Evolutionary conservation across 2,113 vertebrate species (phyloP), one percentile per base, ranked within the genome.

Genomic region (Dascyllus trimaculatus): DNA sequence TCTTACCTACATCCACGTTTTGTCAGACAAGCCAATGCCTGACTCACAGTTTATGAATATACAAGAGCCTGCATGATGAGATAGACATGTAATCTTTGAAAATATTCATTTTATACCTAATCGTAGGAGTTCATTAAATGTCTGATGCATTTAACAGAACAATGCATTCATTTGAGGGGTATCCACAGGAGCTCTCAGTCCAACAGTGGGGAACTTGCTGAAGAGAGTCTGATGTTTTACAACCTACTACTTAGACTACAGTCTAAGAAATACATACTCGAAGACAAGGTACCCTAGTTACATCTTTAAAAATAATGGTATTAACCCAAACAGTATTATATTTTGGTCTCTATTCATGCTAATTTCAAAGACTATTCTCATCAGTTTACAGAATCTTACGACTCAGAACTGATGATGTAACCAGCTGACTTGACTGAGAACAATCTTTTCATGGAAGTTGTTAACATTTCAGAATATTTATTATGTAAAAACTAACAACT

Each of bases 41-140:
- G 43, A 61, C 32, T 70, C 56, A 70, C 26, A 38, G 18, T 61
- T 66, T 29, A 65, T 76, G 25, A 66, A 60, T 76, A 65, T 22
- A 65, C 14, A 71, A 67, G 7, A 26, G 21, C 5, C 48, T 60
- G 53, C 38, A 29, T 2, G 5, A 4, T 58, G 15, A 70, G 32
- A 13, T 9, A 14, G 2, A 14, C 0, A 4, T 11, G 62, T 19
- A 26, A 54, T 61, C 4, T 40, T 25, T 26, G 22, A 54, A 22
- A 14, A 54, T 4, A 24, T 54, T 24, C 22, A 43, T 43, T 43
- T 43, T 43, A 43, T 15, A 43, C 40, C 40, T 15, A 14, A 43
- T 43, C 13, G 40, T 14, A 43, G 40, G 40, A 49, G 15, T 6
- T 18, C 46, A 49, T 18, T 5, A 79, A 49, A 43, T 19, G 11